A percentile compares a stretch with the other conserved stretches of the same genome.
Conservation (phyloP, 2,888 invertebrate species). For the Saturnia japonica region DNA sequence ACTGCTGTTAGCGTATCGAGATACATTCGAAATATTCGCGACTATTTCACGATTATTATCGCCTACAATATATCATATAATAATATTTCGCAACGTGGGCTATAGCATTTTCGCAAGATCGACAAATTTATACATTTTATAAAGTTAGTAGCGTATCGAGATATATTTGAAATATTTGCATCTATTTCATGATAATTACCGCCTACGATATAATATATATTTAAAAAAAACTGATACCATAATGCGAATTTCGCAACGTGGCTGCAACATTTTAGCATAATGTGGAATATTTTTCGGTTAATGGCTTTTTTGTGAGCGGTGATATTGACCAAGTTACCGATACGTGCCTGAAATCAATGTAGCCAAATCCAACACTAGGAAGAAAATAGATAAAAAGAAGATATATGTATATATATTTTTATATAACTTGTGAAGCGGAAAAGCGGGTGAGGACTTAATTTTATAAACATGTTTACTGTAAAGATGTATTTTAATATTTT, state of each 20-base stretch:
- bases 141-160: too few relatives aligned
- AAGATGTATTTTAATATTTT: slow-evolving; percentile 24
- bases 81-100: neutral
- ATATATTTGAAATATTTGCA: too few relatives aligned
- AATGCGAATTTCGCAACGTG: neutral
- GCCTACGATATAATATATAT: too few relatives aligned
- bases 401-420: slow-evolving; percentile 33
- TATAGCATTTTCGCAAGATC: neutral
- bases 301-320: slow-evolving; percentile 27
- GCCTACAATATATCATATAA: too few relatives aligned
- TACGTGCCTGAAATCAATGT: slow-evolving; percentile 21
- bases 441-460: slow-evolving; percentile 44
- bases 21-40: too few relatives aligned
- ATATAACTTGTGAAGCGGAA: slow-evolving; percentile 35
- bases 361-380: slow-evolving; percentile 26
- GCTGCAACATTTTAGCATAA: neutral
- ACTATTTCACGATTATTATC: too few relatives aligned
- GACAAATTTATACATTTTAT: too few relatives aligned
- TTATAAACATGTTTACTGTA: slow-evolving; percentile 19
- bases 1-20: too few relatives aligned
- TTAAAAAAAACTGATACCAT: too few relatives aligned
- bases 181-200: too few relatives aligned
- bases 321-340: neutral
- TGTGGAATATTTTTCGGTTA: slow-evolving; percentile 21
- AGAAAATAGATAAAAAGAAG: slow-evolving; percentile 25